Conservation (phyloP, 2,113 vertebrate genomes). For the Phyllopteryx taeniolatus region DNA sequence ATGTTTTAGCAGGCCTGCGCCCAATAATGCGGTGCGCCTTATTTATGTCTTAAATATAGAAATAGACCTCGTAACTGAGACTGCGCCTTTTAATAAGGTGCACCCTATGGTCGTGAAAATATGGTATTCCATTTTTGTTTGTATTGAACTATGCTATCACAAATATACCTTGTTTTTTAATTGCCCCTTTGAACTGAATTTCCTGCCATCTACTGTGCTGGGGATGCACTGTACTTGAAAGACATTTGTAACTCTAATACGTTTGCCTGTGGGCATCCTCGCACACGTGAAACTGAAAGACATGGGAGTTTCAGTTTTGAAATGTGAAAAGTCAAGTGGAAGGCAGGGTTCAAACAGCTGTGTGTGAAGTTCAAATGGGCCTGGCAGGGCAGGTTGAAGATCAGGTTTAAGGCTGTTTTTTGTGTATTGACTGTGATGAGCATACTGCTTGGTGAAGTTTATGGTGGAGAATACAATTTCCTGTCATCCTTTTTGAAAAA, state of each 20-base stretch:
- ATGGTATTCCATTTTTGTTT: conserved; percentile 3
- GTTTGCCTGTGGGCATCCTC: conserved; percentile 39
- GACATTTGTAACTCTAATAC: conserved; percentile 14
- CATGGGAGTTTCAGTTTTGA: conserved; percentile 31
- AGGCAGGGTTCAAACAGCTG: conserved; percentile 41
- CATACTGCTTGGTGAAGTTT: neutral
- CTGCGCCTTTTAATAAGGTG: too few species aligned
- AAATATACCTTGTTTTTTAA: conserved; percentile 7
- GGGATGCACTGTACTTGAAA: neutral
- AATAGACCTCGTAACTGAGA: too few species aligned
- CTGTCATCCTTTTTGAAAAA: too few species aligned
- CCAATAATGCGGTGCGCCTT: too few species aligned
- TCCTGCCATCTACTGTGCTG: conserved; percentile 7
- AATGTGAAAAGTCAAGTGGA: conserved; percentile 30
- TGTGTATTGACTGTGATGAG: neutral
- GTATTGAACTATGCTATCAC: conserved; percentile 12
- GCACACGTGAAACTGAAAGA: conserved; percentile 44
- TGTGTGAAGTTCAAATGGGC: conserved; percentile 32
- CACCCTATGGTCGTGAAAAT: neutral
- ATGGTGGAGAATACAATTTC: too few species aligned
- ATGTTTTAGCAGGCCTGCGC: too few species aligned
- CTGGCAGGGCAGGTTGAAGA: conserved; percentile 9
- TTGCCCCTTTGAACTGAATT: neutral
- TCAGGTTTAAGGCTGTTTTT: conserved; percentile 5
- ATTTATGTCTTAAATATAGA: too few species aligned